Evolutionary conservation across 2,888 invertebrate species (phyloP).

Genomic region (Eupithecia centaureata): DNA sequence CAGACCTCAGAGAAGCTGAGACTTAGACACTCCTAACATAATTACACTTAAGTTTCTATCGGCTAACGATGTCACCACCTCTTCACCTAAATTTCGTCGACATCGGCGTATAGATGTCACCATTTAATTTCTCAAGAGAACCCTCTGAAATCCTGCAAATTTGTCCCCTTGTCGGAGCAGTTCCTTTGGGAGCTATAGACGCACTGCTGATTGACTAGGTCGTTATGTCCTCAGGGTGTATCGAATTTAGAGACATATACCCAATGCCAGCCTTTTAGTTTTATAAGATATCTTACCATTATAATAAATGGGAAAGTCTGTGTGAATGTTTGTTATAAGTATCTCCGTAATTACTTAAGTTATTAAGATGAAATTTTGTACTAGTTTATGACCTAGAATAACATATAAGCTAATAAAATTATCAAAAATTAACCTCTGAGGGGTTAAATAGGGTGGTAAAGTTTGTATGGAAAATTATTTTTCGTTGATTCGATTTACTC

Average conservation of each 20-base stretch:
- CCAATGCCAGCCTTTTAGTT: slow-evolving; percentile 3
- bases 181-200: slow-evolving; percentile 32
- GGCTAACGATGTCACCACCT: not conserved
- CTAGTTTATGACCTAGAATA: too few species aligned
- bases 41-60: not conserved
- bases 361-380: too few species aligned
- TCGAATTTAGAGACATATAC: slow-evolving; percentile 16
- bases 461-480: too few species aligned
- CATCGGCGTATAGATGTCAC: slow-evolving; percentile 23
- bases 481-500: too few species aligned
- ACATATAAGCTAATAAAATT: too few species aligned
- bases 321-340: too few species aligned
- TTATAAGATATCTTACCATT: too few species aligned
- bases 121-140: slow-evolving; percentile 37
- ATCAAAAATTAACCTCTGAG: too few species aligned
- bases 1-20: not conserved
- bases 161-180: slow-evolving; percentile 27
- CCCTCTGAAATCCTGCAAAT: slow-evolving; percentile 29
- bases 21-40: not conserved
- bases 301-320: too few species aligned
- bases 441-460: too few species aligned
- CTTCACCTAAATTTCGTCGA: slow-evolving; percentile 17
- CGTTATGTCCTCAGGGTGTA: slow-evolving; percentile 23
- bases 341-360: too few species aligned
- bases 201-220: slow-evolving; percentile 40